Percentiles rank a stretch among this genome's conserved stretches.
Conservation (phyloP, 92 coral and sea anemone genomes). For the Paragorgia papillata region DNA sequence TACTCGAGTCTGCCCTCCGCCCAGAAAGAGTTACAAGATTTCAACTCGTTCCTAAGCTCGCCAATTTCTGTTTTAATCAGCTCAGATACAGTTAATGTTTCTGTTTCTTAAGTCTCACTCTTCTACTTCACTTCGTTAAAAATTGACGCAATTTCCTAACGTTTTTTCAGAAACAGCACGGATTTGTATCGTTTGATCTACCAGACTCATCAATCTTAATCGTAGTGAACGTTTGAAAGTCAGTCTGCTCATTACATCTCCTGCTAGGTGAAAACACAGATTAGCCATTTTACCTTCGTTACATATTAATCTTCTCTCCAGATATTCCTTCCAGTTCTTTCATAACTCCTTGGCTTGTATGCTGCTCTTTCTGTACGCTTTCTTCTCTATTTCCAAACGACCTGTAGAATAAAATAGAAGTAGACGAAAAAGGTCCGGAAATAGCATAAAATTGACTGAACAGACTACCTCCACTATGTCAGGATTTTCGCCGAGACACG, state of each 20-base stretch:
- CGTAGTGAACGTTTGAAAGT: background rate
- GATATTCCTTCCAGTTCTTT: background rate
- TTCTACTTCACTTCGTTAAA: background rate
- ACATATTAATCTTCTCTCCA: background rate
- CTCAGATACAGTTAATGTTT: no score
- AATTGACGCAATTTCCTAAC: background rate
- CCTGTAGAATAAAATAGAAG: background rate
- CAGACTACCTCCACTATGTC: background rate
- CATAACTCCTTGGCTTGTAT: background rate
- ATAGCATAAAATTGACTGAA: background rate
- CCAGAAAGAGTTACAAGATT: no score
- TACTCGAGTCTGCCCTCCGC: no score
- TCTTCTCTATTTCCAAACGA: background rate
- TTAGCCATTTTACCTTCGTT: conserved; percentile 8
- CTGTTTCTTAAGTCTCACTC: background rate
- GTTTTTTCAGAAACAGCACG: background rate
- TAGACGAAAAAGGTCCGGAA: background rate
- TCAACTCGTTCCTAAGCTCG: no score
- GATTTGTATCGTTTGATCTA: background rate
- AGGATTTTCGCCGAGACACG: background rate
- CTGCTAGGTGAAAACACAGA: conserved; percentile 6
- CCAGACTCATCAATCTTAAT: background rate
- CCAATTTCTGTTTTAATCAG: no score
- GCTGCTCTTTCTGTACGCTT: background rate
- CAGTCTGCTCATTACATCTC: background rate